Evolutionary conservation across 2,113 vertebrate species (phyloP).

Genomic region (Carassius auratus): DNA sequence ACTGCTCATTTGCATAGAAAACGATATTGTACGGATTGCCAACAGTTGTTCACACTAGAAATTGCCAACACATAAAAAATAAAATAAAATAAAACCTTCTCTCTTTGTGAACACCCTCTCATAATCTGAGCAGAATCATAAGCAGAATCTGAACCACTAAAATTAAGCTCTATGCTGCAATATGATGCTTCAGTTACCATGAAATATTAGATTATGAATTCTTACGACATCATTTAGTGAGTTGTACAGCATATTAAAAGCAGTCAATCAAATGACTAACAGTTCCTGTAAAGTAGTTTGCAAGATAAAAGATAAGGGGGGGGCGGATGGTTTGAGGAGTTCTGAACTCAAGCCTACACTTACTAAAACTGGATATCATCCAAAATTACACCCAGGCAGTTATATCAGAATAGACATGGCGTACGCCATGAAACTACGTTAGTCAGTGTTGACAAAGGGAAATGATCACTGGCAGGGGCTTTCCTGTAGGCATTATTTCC

Average conservation of each 20-base stretch:
- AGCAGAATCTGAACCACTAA: constrained; percentile 4
- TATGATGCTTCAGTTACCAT: background rate
- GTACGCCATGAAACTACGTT: background rate
- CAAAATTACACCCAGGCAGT: background rate
- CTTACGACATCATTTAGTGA: background rate
- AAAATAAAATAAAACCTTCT: background rate
- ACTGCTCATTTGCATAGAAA: background rate
- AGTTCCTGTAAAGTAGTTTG: background rate
- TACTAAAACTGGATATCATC: background rate
- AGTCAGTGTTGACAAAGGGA: background rate
- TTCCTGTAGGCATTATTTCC: background rate
- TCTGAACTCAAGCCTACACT: background rate
- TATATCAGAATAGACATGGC: background rate
- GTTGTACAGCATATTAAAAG: background rate
- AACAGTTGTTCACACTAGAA: background rate
- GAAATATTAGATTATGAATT: constrained; percentile 1
- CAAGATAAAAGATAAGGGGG: background rate
- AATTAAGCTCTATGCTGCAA: constrained; percentile 12
- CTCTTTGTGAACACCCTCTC: background rate
- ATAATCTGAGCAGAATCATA: background rate
- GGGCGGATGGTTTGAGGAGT: background rate
- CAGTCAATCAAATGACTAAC: constrained; percentile 11
- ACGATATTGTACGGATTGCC: background rate
- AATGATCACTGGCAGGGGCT: background rate
- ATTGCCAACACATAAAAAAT: background rate